Conservation (phyloP, 2,888 invertebrate species). For the Lymantria monacha region DNA sequence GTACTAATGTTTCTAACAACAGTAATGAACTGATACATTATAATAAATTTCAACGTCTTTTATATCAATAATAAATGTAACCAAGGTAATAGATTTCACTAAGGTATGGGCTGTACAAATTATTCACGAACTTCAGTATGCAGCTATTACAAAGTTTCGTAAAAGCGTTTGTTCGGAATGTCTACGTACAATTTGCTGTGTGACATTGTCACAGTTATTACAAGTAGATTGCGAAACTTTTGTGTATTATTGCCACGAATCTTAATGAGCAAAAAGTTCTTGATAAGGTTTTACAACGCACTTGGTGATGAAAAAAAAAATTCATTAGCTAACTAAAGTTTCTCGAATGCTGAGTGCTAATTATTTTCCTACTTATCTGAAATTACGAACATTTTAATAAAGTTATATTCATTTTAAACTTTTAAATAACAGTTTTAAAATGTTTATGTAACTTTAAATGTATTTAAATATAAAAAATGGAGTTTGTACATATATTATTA, state of each 20-base stretch:
- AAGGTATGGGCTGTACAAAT: constrained; percentile 51
- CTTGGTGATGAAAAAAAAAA: constrained; percentile 16
- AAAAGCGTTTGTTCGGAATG: constrained; percentile 46
- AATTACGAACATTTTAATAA: constrained; percentile 2
- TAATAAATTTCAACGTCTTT: constrained; percentile 57
- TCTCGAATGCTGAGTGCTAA: not conserved
- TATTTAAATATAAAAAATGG: too few relatives aligned
- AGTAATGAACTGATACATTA: constrained; percentile 60
- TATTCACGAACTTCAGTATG: constrained; percentile 48
- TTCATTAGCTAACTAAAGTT: constrained; percentile 15
- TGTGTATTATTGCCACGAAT: constrained; percentile 45
- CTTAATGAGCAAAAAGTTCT: constrained; percentile 38
- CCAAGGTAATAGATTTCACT: constrained; percentile 73
- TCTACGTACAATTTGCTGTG: constrained; percentile 40
- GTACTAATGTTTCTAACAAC: constrained; percentile 46
- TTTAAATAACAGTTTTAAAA: too few relatives aligned
- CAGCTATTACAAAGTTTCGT: constrained; percentile 58
- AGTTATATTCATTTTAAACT: not conserved
- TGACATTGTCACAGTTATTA: constrained; percentile 50
- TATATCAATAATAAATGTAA: constrained; percentile 65
- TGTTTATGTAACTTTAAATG: too few relatives aligned
- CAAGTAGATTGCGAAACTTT: constrained; percentile 47
- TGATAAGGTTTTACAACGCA: constrained; percentile 24
- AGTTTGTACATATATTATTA: too few relatives aligned
- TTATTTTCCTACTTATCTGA: not conserved